Base-by-base conservation (phyloP, 2,113 vertebrate genomes). In the Panthera uncia region DNA sequence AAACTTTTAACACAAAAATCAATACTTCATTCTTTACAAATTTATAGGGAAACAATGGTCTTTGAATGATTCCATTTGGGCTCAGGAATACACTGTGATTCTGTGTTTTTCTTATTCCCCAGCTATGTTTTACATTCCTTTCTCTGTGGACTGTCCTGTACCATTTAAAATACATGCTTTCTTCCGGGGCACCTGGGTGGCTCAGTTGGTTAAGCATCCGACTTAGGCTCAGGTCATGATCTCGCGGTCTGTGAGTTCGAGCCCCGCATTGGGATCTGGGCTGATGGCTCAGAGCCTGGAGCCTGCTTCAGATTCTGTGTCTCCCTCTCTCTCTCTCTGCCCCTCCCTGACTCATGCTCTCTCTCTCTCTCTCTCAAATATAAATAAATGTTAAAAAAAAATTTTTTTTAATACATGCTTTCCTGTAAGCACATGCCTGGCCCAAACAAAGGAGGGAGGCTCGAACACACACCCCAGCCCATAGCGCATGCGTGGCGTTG, bases 1-100 rank as follows among this genome's bases (percentile, higher is more conserved):
- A 92, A 91, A 16, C 3, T 76, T 89, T 61, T 45, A 66, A 89
- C 16, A 45, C 21, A 65, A 41, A 93, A 57, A 25, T 33, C 36
- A 74, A n/a, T 33, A 81, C n/a, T 91, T 73, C 29, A n/a, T 12
- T 87, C 48, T 82, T 87, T 15, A 82, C 57, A 87, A 85, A 76
- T 36, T 5, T 61, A 33, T 7, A 45, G 31, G 36, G 29, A 41
- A 55, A 9, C 27, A 33, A 25, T 78, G 50, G 48, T 25, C 52
- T 52, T 80, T 14, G 25, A 31, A 33, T 13, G 63, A 48, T 33
- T 55, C 84, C 15, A 4, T 33, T 12, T 57, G 16, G 69, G 9
- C 52, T 63, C 31, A 79, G 63, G 23, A n/a, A 57, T 16, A 16
- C 7, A 50, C 68, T 61, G 9, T 27, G 38, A 3, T 50, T 68